Base-by-base conservation (phyloP, 2,797 vertebrate species). In the Microctenopoma steveboyesi region DNA sequence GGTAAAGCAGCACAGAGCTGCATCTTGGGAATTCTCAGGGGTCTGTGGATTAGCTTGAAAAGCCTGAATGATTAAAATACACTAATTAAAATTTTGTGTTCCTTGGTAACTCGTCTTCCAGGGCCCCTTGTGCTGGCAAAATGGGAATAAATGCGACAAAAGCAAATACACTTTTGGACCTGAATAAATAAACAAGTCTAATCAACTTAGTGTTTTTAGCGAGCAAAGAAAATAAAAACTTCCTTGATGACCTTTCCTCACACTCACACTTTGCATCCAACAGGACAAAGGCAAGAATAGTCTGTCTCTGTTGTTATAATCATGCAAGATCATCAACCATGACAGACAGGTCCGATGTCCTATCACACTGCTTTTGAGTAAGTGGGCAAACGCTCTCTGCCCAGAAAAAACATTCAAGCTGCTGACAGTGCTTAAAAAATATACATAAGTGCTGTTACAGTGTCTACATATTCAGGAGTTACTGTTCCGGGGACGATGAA, bases 21-120 rank as follows among this genome's bases (percentile, higher is more conserved):
- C 98, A 98, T 99, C 98, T 99, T 96, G 96, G 97, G 97, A 99
- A 99, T 98, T 99, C 98, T 99, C 98, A 95, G 96, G 98, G 97
- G 98, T 98, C 96, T 97, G 97, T 98, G 98, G 98, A 99, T 99
- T 99, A 99, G 97, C 97, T 98, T 94, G 95, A 98, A 99, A 99
- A 99, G 98, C 98, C 97, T 99, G 98, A 99, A 99, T 99, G 97
- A 99, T 99, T 99, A 99, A 99, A 99, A 99, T 99, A 99, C 97
- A 99, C 98, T 99, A 99, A 99, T 99, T 99, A 99, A 99, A 99
- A 99, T 99, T 98, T 99, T 98, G 98, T 98, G 98, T 99, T 99
- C 97, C 98, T 98, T 97, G 96, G 98, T 99, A 99, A 99, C 98
- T 99, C 97, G 97, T 98, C 97, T 99, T 98, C 96, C 95, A 97